Base-by-base conservation (phyloP, 2,888 invertebrate species). In the Himalopsyche japonica region DNA sequence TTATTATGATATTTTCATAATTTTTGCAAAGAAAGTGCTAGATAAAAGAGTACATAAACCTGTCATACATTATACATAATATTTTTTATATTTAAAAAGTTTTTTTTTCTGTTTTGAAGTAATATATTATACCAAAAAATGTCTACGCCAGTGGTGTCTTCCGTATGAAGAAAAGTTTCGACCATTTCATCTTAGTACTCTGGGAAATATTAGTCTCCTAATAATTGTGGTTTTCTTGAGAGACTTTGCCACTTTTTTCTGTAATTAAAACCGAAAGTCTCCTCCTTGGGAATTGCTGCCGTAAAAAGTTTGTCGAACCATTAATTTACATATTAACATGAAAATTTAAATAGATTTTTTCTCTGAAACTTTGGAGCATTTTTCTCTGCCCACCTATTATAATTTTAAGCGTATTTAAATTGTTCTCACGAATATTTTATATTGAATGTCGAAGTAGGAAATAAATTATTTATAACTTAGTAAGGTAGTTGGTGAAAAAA, bases 141-240 rank as follows among this genome's bases (percentile, higher is more conserved):
- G 4, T 57, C 57, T 57, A 57, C 57, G 57, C 57, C 57, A n/a
- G 20, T 57, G 34, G 49, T 57, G 78, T 79, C 37, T 10, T 70
- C 76, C 84, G 82, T 82, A 80, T 82, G 82, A 85, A 84, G 84
- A 84, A 85, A 86, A 85, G 76, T 86, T 85, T 85, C 76, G 43
- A 82, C 80, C 84, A 82, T 83, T 86, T 83, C 82, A 82, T 86
- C 82, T 82, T 81, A 84, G 79, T 82, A 85, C 82, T 83, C 77
- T 32, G 81, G 82, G 85, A 82, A 84, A 80, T 84, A 85, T 86
- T 82, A 85, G 86, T 82, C 82, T 84, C 81, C 84, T 85, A 86
- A 57, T 57, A 57, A 86, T 86, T 86, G 86, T 86, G 85, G 86
- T 85, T 84, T 76, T 85, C 84, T 84, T 57, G 34, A 57, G n/a